Conservation (phyloP, 1,140 invertebrate genomes). For the Drosophila lacertosa region DNA sequence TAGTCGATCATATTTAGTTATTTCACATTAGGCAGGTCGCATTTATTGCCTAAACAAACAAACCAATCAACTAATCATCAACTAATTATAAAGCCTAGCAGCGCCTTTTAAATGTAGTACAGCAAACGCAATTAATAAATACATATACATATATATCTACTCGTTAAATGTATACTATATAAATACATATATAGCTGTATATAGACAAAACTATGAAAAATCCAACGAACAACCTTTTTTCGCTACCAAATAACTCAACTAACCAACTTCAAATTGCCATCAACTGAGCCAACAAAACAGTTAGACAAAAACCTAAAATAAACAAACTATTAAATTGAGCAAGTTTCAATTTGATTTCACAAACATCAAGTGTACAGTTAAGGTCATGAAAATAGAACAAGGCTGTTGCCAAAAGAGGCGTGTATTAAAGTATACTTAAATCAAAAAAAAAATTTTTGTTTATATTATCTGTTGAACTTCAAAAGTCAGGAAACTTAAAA, state of each 20-base stretch:
- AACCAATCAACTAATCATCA: conserved; percentile 49
- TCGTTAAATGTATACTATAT: conserved; percentile 60
- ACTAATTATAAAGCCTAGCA: conserved; percentile 56
- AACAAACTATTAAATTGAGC: conserved; percentile 20
- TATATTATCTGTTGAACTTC: no score
- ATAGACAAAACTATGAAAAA: conserved; percentile 72
- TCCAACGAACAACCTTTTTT: conserved; percentile 79
- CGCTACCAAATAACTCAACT: conserved; percentile 62
- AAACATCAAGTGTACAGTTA: not conserved
- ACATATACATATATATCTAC: conserved; percentile 18
- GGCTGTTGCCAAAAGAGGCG: no score
- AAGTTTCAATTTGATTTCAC: conserved; percentile 19
- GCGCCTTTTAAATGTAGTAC: conserved; percentile 60
- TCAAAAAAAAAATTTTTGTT: no score
- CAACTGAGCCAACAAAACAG: conserved; percentile 32
- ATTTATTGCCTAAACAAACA: conserved; percentile 50
- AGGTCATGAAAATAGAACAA: conserved; percentile 23
- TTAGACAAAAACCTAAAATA: conserved; percentile 46
- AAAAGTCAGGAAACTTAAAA: no score
- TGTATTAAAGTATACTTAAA: no score
- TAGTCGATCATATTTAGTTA: conserved; percentile 50
- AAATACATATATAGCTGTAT: conserved; percentile 69
- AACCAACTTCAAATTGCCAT: conserved; percentile 27
- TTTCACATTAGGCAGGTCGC: conserved; percentile 42
- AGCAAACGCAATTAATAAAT: conserved; percentile 60